Conservation (phyloP, 2,113 vertebrate genomes). For the Forbesichthys papilliferus region DNA sequence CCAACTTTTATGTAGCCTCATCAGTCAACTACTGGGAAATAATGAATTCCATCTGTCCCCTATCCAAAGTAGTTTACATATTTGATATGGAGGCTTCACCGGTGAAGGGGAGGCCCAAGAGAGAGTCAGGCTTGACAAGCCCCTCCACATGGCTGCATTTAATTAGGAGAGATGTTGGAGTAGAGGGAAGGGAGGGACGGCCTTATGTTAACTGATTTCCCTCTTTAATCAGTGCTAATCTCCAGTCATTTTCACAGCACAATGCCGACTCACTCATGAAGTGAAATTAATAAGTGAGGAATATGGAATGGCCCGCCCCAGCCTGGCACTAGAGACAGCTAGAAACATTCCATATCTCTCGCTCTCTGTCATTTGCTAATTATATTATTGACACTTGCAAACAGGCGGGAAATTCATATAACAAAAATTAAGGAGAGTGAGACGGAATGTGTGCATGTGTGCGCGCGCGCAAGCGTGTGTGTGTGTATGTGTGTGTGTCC, state of each 20-base stretch:
- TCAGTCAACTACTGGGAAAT: constrained; percentile 64
- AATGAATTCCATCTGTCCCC: constrained; percentile 75
- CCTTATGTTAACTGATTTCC: constrained; percentile 91
- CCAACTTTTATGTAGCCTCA: constrained; percentile 62
- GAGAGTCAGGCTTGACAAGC: constrained; percentile 79
- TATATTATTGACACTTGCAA: constrained; percentile 44
- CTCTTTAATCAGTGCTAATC: constrained; percentile 87
- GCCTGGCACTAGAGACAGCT: constrained; percentile 2
- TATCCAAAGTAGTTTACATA: constrained; percentile 70
- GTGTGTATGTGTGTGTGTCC: background rate
- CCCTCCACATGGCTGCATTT: constrained; percentile 94
- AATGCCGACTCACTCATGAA: constrained; percentile 61
- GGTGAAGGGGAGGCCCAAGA: constrained; percentile 65
- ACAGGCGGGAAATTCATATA: constrained; percentile 5
- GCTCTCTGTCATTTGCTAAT: constrained; percentile 48
- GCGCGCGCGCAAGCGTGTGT: background rate
- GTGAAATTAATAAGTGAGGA: constrained; percentile 65
- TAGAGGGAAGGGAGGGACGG: constrained; percentile 71
- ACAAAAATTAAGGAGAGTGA: constrained; percentile 8
- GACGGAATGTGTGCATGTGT: background rate
- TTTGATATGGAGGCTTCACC: constrained; percentile 65
- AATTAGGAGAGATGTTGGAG: constrained; percentile 90
- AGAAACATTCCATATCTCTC: constrained; percentile 15
- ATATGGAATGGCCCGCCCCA: constrained; percentile 42
- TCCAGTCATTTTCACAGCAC: constrained; percentile 69